Evolutionary conservation across 1,140 invertebrate species (phyloP).

Genomic region (Drosophila ercepeae): DNA sequence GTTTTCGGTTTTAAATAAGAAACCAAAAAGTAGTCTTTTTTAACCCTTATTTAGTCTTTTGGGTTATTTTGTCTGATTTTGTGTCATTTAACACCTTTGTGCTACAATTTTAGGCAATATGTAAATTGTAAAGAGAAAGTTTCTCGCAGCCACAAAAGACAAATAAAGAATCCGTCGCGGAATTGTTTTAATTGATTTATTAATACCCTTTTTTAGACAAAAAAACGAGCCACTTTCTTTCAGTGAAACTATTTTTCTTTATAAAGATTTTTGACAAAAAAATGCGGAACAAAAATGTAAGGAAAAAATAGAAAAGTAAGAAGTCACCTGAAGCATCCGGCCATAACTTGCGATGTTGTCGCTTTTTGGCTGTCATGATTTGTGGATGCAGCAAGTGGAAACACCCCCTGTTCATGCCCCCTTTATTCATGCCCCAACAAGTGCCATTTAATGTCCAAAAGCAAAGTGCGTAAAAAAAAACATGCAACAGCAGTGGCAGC

Average conservation of each 20-base stretch:
- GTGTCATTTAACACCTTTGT: slow-evolving; percentile 21
- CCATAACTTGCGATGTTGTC: slow-evolving; percentile 65
- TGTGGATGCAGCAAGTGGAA: slow-evolving; percentile 59
- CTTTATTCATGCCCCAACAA: slow-evolving; percentile 13
- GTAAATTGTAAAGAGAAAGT: slow-evolving; percentile 26
- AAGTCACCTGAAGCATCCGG: slow-evolving; percentile 20
- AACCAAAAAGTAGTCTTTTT: too few species aligned
- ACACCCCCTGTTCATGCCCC: neutral
- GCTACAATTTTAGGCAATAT: slow-evolving; percentile 24
- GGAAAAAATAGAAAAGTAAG: slow-evolving; percentile 17
- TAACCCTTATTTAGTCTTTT: neutral
- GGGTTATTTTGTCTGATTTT: too few species aligned
- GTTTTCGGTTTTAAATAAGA: slow-evolving; percentile 29
- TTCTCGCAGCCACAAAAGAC: neutral
- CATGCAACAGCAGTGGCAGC: neutral
- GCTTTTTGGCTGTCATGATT: slow-evolving; percentile 61
- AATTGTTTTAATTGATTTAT: slow-evolving; percentile 29
- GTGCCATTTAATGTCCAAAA: slow-evolving; percentile 71
- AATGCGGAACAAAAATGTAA: slow-evolving; percentile 7
- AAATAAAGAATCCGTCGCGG: neutral
- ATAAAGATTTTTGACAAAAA: slow-evolving; percentile 40
- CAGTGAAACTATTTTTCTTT: slow-evolving; percentile 13
- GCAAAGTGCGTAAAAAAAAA: slow-evolving; percentile 48
- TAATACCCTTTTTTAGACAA: neutral
- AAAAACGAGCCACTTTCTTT: slow-evolving; percentile 1